Conservation (phyloP, 2,113 vertebrate species). For the Nothocercus julius region DNA sequence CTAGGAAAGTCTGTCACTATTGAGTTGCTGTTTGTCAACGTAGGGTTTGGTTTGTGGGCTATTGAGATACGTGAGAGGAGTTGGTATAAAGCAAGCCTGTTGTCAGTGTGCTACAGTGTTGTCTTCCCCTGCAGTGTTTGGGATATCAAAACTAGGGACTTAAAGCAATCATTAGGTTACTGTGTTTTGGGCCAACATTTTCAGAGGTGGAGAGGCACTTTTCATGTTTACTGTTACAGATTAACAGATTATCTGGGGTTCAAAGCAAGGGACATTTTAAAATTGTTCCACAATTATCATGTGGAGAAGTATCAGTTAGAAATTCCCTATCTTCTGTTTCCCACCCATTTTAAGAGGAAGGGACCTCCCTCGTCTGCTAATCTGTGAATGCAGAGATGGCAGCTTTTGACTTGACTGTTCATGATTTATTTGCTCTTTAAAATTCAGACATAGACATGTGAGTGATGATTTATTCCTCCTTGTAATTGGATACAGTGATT, state of each 20-base stretch:
- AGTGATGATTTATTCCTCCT: constrained; percentile 53
- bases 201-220: not conserved
- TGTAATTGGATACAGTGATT: constrained; percentile 63
- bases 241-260: not conserved
- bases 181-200: not conserved
- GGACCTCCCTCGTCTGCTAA: not conserved
- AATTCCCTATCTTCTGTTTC: not conserved
- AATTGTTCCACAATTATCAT: not conserved
- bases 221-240: not conserved
- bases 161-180: not conserved
- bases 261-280: not conserved
- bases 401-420: not conserved
- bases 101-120: not conserved
- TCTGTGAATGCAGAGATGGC: not conserved
- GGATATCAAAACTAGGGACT: not conserved
- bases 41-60: not conserved
- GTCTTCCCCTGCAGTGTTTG: not conserved
- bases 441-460: constrained; percentile 32
- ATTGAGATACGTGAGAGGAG: not conserved
- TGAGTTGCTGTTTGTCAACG: not conserved
- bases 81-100: not conserved
- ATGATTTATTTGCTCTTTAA: constrained; percentile 51
- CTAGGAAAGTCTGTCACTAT: not conserved
- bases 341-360: not conserved
- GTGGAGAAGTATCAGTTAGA: not conserved